Evolutionary conservation across 2,797 vertebrate genomes (phyloP).

Genomic region (Gallinago nigripennis): DNA sequence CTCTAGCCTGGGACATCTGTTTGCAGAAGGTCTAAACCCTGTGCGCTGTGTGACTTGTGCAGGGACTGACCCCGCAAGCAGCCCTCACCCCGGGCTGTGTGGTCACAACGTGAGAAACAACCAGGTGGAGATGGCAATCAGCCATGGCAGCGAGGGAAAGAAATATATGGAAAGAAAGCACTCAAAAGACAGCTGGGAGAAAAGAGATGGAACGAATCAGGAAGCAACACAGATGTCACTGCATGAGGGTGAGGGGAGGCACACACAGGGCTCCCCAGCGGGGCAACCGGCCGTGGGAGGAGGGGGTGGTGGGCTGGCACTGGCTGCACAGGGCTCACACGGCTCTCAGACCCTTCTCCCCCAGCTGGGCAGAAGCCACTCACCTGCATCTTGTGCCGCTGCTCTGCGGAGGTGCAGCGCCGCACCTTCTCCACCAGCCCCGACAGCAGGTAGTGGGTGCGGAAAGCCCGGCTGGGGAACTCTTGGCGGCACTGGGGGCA

Average conservation of each 20-base stretch:
- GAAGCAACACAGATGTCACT: background rate
- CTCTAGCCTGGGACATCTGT: background rate
- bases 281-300: fast-evolving
- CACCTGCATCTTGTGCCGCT: constrained; percentile 77
- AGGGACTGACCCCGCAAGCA: background rate
- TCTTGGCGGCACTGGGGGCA: constrained; percentile 87
- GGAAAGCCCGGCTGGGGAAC: constrained; percentile 80
- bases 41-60: background rate
- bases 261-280: fast-evolving
- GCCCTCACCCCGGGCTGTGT: fast-evolving
- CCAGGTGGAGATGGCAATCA: background rate
- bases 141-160: background rate
- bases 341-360: background rate
- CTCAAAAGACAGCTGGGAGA: background rate
- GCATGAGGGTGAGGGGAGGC: background rate
- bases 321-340: background rate
- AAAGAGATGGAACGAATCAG: background rate
- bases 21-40: background rate
- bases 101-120: background rate
- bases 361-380: background rate
- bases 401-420: constrained; percentile 63
- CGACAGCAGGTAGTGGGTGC: constrained; percentile 84
- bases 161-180: background rate
- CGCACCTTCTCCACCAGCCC: constrained; percentile 88
- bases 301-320: no score